A percentile compares a stretch with the other conserved stretches of the same genome.
Conservation (phyloP, 2,797 vertebrate species). For the Phrynocephalus forsythii region DNA sequence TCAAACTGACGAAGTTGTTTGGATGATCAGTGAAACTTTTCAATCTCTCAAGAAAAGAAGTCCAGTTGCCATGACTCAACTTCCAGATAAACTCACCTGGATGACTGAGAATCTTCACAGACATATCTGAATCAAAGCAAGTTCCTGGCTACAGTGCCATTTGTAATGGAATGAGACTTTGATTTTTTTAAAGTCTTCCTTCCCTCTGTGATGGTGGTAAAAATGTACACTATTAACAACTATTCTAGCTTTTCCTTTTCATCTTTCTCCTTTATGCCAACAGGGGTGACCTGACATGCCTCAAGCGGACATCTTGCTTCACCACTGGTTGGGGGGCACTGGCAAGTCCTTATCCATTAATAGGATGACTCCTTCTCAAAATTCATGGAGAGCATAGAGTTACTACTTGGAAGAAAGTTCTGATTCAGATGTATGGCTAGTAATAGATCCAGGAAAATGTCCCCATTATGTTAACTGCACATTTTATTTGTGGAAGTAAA, state of each 20-base stretch:
- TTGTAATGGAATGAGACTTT: conserved; percentile 67
- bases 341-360: conserved; percentile 79
- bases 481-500: conserved; percentile 62
- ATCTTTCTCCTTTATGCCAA: conserved; percentile 70
- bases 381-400: conserved; percentile 77
- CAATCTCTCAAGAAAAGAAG: no score
- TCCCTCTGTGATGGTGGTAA: conserved; percentile 17
- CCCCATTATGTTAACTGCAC: conserved; percentile 72
- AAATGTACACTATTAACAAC: conserved; percentile 73
- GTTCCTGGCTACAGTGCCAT: conserved; percentile 65
- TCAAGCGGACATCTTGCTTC: conserved; percentile 77
- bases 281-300: conserved; percentile 74
- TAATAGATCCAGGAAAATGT: conserved; percentile 62
- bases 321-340: conserved; percentile 74
- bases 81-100: no score
- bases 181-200: conserved; percentile 18
- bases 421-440: conserved; percentile 71
- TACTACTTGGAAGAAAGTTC: conserved; percentile 75
- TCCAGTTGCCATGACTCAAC: no score
- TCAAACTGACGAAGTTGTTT: no score
- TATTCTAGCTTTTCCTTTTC: conserved; percentile 73
- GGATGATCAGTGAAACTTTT: no score
- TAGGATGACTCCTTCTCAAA: conserved; percentile 79
- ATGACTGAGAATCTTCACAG: no score
- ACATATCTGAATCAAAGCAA: conserved; percentile 47